A percentile compares a stretch with the other conserved stretches of the same genome.
These are phyloP conservation scores for Xestia xanthographa DNA, from an alignment of 2,888 invertebrate genomes.

Conservation along the genomic window DNA sequence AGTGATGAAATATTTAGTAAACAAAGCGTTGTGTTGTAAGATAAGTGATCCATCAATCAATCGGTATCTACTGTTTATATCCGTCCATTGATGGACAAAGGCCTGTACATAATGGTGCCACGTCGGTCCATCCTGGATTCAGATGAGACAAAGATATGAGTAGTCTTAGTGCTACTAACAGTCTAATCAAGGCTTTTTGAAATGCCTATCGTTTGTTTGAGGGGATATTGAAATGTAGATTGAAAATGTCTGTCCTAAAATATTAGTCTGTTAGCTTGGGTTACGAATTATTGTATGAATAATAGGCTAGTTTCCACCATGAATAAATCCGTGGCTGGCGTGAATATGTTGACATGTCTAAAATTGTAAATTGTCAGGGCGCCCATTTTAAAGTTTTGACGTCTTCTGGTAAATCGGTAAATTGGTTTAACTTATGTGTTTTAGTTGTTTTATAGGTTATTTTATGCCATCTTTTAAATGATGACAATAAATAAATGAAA, in stretches of 20 bases:
- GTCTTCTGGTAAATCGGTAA: no score
- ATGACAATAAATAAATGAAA: no score
- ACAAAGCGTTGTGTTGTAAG: constrained; percentile 25
- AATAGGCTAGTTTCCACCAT: no score
- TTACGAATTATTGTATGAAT: not conserved
- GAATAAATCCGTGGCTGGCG: no score
- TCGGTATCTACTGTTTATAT: constrained; percentile 15
- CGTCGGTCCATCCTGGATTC: not conserved
- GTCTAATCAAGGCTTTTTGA: not conserved
- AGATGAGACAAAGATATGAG: not conserved
- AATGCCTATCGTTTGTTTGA: not conserved
- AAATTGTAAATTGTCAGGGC: no score
- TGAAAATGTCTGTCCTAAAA: not conserved
- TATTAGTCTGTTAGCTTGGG: not conserved
- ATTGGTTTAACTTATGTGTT: no score
- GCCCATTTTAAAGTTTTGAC: no score
- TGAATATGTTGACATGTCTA: no score
- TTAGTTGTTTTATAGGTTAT: no score
- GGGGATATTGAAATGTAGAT: constrained; percentile 1
- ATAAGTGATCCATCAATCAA: constrained; percentile 51
- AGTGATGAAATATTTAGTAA: constrained; percentile 51
- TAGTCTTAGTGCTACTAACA: not conserved
- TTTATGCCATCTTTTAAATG: no score
- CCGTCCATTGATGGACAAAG: constrained; percentile 17
- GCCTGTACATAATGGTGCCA: constrained; percentile 17